These are phyloP conservation scores for Paedocypris micromegethes DNA, from an alignment of 2,797 vertebrate species.

Conservation along the genomic window DNA sequence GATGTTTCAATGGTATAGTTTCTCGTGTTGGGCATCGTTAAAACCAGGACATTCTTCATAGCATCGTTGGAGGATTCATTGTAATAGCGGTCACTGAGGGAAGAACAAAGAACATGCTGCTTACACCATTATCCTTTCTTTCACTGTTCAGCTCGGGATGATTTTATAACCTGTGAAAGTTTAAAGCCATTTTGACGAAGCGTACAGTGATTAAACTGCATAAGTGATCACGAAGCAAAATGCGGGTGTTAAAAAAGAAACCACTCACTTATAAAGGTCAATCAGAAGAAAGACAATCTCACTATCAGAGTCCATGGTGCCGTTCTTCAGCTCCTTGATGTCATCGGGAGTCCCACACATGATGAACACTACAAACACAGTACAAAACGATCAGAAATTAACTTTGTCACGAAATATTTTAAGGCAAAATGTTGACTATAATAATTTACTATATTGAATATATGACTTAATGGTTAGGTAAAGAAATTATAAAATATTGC, in stretches of 20 bases:
- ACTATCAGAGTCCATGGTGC: conserved; percentile 49
- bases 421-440: too few relatives aligned
- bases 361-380: conserved; percentile 75
- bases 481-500: too few relatives aligned
- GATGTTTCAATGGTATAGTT: conserved; percentile 56
- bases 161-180: too few relatives aligned
- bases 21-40: conserved; percentile 69
- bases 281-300: conserved; percentile 80
- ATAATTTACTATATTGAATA: too few relatives aligned
- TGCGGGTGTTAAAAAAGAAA: not conserved
- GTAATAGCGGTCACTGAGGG: conserved; percentile 67
- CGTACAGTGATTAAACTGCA: too few relatives aligned
- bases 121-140: not conserved
- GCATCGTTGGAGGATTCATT: conserved; percentile 51
- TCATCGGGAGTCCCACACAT: conserved; percentile 76
- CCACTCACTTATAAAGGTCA: conserved; percentile 89
- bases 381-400: too few relatives aligned
- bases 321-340: conserved; percentile 56
- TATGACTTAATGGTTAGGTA: too few relatives aligned
- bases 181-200: too few relatives aligned
- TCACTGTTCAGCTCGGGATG: not conserved
- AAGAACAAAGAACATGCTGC: too few relatives aligned
- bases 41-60: conserved; percentile 73
- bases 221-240: not conserved
- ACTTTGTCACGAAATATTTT: too few relatives aligned